phyloP scores from a whole-genome alignment of 2,797 vertebrate genomes.

The Gila robusta region DNA sequence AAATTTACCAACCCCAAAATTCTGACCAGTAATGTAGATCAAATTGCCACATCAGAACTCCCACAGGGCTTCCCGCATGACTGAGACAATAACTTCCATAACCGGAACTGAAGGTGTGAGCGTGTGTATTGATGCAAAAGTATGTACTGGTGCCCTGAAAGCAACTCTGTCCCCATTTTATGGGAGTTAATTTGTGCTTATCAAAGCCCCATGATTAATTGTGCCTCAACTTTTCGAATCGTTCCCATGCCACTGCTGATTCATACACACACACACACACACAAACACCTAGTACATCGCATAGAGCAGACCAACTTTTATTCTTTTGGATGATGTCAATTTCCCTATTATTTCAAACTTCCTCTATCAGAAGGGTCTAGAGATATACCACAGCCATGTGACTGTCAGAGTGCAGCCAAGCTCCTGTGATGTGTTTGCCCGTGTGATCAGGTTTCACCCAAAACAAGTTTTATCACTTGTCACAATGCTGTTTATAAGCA shows the following conservation, averaged over 20 bases:
- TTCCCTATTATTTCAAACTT: background rate
- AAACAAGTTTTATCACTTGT: conserved; percentile 62
- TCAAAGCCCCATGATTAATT: background rate
- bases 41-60: background rate
- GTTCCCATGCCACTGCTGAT: background rate
- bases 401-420: conserved; percentile 17
- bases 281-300: background rate
- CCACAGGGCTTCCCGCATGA: background rate
- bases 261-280: background rate
- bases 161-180: background rate
- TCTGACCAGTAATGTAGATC: background rate
- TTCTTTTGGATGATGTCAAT: background rate
- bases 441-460: conserved; percentile 27
- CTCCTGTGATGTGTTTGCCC: conserved; percentile 5
- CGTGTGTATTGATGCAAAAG: background rate
- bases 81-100: background rate
- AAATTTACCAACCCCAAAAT: background rate
- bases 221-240: background rate
- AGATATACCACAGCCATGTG: background rate
- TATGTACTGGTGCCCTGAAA: background rate
- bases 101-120: background rate
- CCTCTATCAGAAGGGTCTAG: conserved; percentile 30
- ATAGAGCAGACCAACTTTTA: background rate
- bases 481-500: conserved; percentile 60
- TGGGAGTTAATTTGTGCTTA: background rate